Evolutionary conservation across 2,113 vertebrate genomes (phyloP), one percentile per base, ranked within the genome.

Genomic region (Vidua chalybeata): DNA sequence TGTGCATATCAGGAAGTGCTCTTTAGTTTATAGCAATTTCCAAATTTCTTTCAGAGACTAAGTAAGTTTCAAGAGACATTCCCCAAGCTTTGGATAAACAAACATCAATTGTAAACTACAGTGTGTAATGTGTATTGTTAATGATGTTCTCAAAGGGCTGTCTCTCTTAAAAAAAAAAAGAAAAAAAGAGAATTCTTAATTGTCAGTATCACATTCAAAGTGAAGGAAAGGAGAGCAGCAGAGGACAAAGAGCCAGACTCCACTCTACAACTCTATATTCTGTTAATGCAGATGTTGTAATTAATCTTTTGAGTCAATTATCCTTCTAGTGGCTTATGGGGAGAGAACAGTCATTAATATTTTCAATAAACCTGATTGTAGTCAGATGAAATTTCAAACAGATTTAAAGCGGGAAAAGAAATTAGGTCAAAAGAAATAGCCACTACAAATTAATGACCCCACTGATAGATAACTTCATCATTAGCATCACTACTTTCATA

Each of bases 221-320:
- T 82, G 74, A 91, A 90, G 54, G 78, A 95, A 79, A 6, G 13
- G 54, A 87, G 58, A 45, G 72, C 52, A 88, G 30, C 21, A 80
- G 89, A 93, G 85, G 79, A 86, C 66, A 93, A 95, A 95, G 86
- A 96, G 27, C 18, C 68, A 94, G 56, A 71, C 45, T 75, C 37
- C 41, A 74, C 68, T 46, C 43, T 91, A 91, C 73, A 87, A 39
- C 84, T 92, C 74, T 91, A 6, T 89, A 78, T 94, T 95, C 69
- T 94, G 58, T 94, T 96, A 92, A 92, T 93, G 64, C 64, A 83
- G 72, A 85, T 80, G 88, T 78, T 68, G 31, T 84, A 88, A 96
- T 94, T 96, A 67, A 95, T 94, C 81, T 93, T 90, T 95, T 37
- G 79, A 89, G 84, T 96, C 93, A 92, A 83, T 97, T 95, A 96